A percentile compares a stretch with the other conserved stretches of the same genome.
Conservation (phyloP, 1,140 invertebrate species). For the Drosophila jambulina region DNA sequence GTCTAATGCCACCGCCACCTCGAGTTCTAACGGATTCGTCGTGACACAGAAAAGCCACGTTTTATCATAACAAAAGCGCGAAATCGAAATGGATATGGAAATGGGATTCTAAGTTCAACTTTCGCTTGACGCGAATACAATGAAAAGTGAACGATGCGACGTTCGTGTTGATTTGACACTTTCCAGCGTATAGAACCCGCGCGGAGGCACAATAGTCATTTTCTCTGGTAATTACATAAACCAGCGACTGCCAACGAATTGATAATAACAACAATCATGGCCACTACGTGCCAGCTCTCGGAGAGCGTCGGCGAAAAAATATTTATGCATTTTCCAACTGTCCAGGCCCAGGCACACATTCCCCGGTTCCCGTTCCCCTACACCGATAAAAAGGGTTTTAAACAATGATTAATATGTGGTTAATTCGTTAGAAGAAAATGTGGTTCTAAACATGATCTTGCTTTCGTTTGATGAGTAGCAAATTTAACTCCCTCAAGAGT, state of each 20-base stretch:
- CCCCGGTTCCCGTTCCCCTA: neutral
- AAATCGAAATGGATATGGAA: slow-evolving; percentile 17
- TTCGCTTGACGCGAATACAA: slow-evolving; percentile 35
- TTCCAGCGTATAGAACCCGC: slow-evolving; percentile 20
- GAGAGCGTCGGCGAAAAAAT: slow-evolving; percentile 33
- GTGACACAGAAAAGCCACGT: slow-evolving; percentile 22
- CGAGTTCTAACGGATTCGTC: slow-evolving; percentile 26
- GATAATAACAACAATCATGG: slow-evolving; percentile 47
- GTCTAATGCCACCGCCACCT: neutral
- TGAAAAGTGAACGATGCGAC: slow-evolving; percentile 32
- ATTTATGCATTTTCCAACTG: slow-evolving; percentile 42
- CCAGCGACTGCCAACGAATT: slow-evolving; percentile 21
- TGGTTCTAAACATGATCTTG: neutral
- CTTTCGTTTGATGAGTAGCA: neutral
- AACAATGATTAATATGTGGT: neutral
- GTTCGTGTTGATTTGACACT: slow-evolving; percentile 41
- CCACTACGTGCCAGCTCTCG: slow-evolving; percentile 36
- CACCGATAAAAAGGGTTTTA: neutral
- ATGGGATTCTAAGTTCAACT: slow-evolving; percentile 33
- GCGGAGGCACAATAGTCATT: slow-evolving; percentile 1
- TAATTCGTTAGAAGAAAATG: neutral
- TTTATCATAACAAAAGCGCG: slow-evolving; percentile 16
- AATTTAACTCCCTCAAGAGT: neutral
- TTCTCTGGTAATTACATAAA: slow-evolving; percentile 45
- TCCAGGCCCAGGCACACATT: slow-evolving; percentile 13